Evolutionary conservation across 2,797 vertebrate genomes (phyloP), one percentile per base, ranked within the genome.

Genomic region (Nothura maculosa): DNA sequence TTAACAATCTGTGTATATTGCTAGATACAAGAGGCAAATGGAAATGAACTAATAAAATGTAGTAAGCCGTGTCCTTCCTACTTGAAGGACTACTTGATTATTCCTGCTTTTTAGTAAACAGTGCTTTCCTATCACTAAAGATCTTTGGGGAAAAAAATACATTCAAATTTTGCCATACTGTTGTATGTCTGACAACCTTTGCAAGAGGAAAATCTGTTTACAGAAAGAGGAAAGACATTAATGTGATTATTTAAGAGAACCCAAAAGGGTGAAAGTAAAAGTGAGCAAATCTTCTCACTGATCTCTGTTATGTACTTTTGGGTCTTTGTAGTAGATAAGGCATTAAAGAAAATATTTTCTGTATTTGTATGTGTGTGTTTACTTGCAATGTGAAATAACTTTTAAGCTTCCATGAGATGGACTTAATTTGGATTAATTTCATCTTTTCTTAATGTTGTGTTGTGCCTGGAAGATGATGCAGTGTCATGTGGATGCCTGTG

Each of bases 401-500:
- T 83, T 0, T 34, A 55, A 64, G 18, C 69, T 17, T 86, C 6
- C 22, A 15, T 77, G 36, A 75, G 30, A 28, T 16, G 24, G 4
- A 64, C 57, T 58, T 48, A 40, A 45, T 55, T 28, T 17, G 63
- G 8, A 55, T 77, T 28, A 52, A 3, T 64, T 72, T 82, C 8
- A 6, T 79, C 13, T 83, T 28, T 88, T 89, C 6, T 6, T 87
- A 13, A 5, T 72, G 0, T 57, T 58, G 2, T 3, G 3, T 84
- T 52, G 25, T 10, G 3, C 45, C 58, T 90, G 73, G 60, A 93
- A 97, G 97, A 97, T 97, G 97, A 97, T 97, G 96, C 97, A 97
- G 42, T 97, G 97, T 77, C 97, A 97, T 3, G 97, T 97, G 34
- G 96, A 97, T 84, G 96, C 97, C 54, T 97, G 96, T 89, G 97